Percentiles rank a stretch among this genome's conserved stretches.
Evolutionary conservation across 2,888 invertebrate species (phyloP).

Genomic region (Endotricha flammealis): DNA sequence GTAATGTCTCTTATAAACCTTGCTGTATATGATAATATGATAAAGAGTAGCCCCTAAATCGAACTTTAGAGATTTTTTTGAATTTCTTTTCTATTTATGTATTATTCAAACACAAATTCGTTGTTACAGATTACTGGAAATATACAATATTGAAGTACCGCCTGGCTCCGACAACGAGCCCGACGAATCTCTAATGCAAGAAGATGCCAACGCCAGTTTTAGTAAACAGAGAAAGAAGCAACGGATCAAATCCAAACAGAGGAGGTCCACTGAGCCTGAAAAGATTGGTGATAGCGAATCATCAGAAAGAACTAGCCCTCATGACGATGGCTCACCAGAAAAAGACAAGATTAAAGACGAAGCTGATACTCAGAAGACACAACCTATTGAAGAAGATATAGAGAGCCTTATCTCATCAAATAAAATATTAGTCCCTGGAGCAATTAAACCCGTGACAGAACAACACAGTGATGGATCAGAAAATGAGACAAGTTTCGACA

Average conservation of each 20-base stretch:
- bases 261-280: constrained; percentile 58
- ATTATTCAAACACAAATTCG: too few species aligned
- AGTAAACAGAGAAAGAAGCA: constrained; percentile 61
- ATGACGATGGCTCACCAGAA: constrained; percentile 51
- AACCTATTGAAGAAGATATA: constrained; percentile 63
- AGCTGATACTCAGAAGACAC: constrained; percentile 15
- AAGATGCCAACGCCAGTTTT: constrained; percentile 38
- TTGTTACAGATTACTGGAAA: constrained; percentile 82
- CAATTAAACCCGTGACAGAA: constrained; percentile 39
- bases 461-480: constrained; percentile 53
- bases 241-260: constrained; percentile 57
- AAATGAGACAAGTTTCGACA: constrained; percentile 43
- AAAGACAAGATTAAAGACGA: constrained; percentile 43
- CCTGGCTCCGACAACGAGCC: constrained; percentile 74
- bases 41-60: too few species aligned
- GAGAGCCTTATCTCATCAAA: constrained; percentile 73
- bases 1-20: too few species aligned
- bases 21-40: too few species aligned
- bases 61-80: too few species aligned
- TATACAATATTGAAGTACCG: constrained; percentile 83
- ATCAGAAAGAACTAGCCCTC: constrained; percentile 43
- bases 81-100: too few species aligned
- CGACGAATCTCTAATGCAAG: constrained; percentile 49
- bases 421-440: constrained; percentile 65
- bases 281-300: constrained; percentile 55